Percentiles rank a stretch among this genome's conserved stretches.
Evolutionary conservation across 1,140 invertebrate genomes (phyloP).

Genomic region (Babylonia areolata): DNA sequence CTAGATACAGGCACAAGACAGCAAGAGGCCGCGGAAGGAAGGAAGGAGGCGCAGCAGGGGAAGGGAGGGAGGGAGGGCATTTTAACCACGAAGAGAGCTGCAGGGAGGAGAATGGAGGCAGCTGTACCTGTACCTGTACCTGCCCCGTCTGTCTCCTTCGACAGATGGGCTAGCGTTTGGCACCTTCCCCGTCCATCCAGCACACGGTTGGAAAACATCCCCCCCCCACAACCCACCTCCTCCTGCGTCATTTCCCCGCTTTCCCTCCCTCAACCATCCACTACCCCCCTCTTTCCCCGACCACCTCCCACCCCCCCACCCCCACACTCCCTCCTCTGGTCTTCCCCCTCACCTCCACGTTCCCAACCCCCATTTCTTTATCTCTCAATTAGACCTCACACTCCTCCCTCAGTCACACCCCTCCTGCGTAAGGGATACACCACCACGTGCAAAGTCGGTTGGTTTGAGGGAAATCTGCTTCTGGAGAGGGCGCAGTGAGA

Average conservation of each 20-base stretch:
- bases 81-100: too few relatives aligned
- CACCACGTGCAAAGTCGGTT: too few relatives aligned
- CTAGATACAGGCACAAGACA: too few relatives aligned
- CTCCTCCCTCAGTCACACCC: too few relatives aligned
- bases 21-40: too few relatives aligned
- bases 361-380: neutral
- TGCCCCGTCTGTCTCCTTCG: conserved; percentile 1
- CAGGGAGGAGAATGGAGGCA: neutral
- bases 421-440: too few relatives aligned
- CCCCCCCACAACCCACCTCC: neutral
- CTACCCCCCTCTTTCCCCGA: neutral
- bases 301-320: neutral
- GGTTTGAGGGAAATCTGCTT: too few relatives aligned
- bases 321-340: neutral
- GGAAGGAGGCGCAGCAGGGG: too few relatives aligned
- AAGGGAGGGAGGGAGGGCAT: too few relatives aligned
- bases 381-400: neutral
- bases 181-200: neutral
- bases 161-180: neutral
- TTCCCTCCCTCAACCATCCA: neutral
- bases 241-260: neutral
- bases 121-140: neutral
- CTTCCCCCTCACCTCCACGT: neutral
- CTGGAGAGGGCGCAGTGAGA: too few relatives aligned
- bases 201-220: neutral